These are phyloP conservation scores for Actinopyga echinites DNA, from an alignment of 53 echinoderm and acorn worm species.

Conservation along the genomic window DNA sequence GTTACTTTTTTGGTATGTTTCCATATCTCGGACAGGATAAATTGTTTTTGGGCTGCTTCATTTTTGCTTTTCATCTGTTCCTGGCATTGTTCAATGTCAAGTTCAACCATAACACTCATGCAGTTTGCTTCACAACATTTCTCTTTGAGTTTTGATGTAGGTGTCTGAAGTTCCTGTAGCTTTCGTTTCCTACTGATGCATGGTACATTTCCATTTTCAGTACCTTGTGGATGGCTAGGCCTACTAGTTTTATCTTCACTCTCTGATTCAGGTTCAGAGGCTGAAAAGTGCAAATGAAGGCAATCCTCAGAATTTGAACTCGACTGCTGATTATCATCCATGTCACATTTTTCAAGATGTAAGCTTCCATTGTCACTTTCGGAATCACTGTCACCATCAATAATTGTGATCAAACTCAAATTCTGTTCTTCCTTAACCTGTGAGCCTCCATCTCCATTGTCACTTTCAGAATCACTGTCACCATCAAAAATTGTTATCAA, in stretches of 20 bases:
- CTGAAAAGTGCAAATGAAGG: constrained; percentile 23
- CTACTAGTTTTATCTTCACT: neutral
- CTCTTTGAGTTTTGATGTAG: neutral
- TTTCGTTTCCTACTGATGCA: neutral
- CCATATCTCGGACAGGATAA: constrained; percentile 16
- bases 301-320: neutral
- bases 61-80: constrained; percentile 17
- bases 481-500: too few species aligned
- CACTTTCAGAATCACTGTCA: too few species aligned
- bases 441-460: too few species aligned
- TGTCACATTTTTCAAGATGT: too few species aligned
- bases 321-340: too few species aligned
- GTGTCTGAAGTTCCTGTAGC: neutral
- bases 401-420: neutral
- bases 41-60: constrained; percentile 32
- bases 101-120: neutral
- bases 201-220: neutral
- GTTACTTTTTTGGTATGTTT: constrained; percentile 12
- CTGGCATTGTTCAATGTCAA: constrained; percentile 10
- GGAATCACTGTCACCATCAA: too few species aligned
- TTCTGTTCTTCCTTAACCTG: neutral
- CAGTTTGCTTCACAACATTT: constrained; percentile 29
- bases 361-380: too few species aligned
- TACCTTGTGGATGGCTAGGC: neutral
- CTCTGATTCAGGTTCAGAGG: neutral